Base-by-base conservation (phyloP, 1,140 invertebrate genomes). In the Lutraria rhynchaena region DNA sequence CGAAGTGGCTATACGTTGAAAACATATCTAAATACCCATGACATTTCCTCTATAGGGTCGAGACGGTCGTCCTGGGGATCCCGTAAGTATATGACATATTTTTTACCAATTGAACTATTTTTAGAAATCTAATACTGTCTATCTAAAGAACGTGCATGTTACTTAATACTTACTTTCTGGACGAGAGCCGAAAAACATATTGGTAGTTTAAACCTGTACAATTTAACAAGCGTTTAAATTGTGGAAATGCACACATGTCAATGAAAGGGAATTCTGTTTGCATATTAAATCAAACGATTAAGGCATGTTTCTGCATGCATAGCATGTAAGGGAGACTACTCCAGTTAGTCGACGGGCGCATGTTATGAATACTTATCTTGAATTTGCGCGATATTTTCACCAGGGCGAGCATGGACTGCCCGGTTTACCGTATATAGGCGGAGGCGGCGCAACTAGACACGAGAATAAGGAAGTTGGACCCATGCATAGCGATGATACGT, bases 21-120 rank as follows among this genome's bases (percentile, higher is more conserved):
- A n/a, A n/a, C n/a, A n/a, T n/a, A n/a, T n/a, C n/a, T n/a, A n/a
- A n/a, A n/a, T 41, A 9, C 17, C 31, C 5, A 27, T 61, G 24
- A 9, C 33, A 5, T 35, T 61, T 61, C 11, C 31, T 17, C 24
- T 22, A 53, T 33, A 80, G 76, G 76, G 76, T 3, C 46, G 65
- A 19, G 76, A 80, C 49, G 76, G 76, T 24, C n/a, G 60, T 15
- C 76, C 76, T 19, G 76, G 76, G n/a, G 76, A 69, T 58, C 65
- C 76, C n/a, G 76, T 80, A 80, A 58, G 76, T 80, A 41, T 41
- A 41, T 7, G 15, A 41, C 37, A 15, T 15, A 41, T 41, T 5
- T 41, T 41, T 41, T 41, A 15, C 37, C 15, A 41, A 41, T 41
- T 41, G 15, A 7, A 15, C 37, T 41, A 41, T 7, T 41, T 41